Evolutionary conservation across 2,113 vertebrate genomes (phyloP).

Genomic region (Ceyx cyanopectus): DNA sequence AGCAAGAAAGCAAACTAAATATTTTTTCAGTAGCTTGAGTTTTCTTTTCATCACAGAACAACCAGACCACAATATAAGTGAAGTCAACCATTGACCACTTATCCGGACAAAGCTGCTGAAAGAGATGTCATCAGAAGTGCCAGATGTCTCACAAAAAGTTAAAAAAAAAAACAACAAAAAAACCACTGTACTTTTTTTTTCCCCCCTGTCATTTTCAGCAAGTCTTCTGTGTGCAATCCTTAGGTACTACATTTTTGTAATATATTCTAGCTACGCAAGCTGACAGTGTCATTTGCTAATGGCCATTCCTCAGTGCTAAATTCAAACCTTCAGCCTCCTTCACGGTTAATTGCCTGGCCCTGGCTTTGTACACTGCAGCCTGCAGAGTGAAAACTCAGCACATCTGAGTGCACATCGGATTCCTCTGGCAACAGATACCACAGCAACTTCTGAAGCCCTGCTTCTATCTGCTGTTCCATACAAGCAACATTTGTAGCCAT

Average conservation of each 20-base stretch:
- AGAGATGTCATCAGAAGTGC: neutral
- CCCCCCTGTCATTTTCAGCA: neutral
- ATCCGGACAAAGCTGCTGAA: neutral
- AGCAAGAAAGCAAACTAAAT: slow-evolving; percentile 39
- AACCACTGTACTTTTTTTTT: neutral
- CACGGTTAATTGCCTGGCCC: neutral
- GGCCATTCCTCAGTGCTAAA: neutral
- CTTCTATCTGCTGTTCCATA: slow-evolving; percentile 7
- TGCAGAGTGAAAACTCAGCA: slow-evolving; percentile 17
- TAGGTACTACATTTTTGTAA: neutral
- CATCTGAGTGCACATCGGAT: neutral
- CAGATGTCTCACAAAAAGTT: neutral
- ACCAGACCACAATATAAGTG: neutral
- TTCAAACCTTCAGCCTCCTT: neutral
- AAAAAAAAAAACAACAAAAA: neutral
- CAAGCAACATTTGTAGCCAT: neutral
- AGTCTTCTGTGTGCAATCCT: neutral
- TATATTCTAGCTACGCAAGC: neutral
- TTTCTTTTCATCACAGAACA: slow-evolving; percentile 21
- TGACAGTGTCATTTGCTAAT: neutral
- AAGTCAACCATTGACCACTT: slow-evolving; percentile 7
- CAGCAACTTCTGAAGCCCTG: neutral
- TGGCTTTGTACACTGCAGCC: neutral
- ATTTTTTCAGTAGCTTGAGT: slow-evolving; percentile 19
- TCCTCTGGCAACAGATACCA: slow-evolving; percentile 43